Evolutionary conservation across 2,888 invertebrate species (phyloP).

Genomic region (Helobdella robusta): DNA sequence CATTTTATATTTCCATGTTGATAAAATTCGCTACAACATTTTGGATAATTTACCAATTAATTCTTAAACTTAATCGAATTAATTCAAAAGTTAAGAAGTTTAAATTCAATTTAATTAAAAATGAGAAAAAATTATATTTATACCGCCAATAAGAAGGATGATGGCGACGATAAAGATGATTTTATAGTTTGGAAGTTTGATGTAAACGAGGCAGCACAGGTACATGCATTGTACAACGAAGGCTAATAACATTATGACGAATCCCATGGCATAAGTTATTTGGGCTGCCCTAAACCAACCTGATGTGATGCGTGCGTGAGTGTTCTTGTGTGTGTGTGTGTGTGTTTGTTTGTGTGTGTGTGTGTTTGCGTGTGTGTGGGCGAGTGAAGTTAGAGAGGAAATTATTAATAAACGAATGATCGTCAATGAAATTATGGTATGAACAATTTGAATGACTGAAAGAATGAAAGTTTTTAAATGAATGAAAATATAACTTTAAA

Average conservation of each 20-base stretch:
- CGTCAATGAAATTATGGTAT: neutral
- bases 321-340: too few relatives aligned
- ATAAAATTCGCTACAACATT: too few relatives aligned
- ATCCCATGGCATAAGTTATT: conserved; percentile 9
- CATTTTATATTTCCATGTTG: too few relatives aligned
- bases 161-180: neutral
- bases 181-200: neutral
- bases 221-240: conserved; percentile 25
- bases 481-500: neutral
- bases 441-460: neutral
- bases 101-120: neutral
- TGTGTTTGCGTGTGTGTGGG: too few relatives aligned
- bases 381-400: too few relatives aligned
- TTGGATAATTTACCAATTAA: too few relatives aligned
- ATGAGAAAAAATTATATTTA: neutral
- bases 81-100: neutral
- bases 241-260: conserved; percentile 10
- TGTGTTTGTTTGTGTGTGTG: too few relatives aligned
- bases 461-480: neutral
- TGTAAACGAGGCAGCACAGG: conserved; percentile 21
- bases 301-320: too few relatives aligned
- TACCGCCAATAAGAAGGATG: neutral
- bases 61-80: neutral
- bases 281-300: conserved; percentile 24
- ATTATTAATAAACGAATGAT: too few relatives aligned